A percentile compares a stretch with the other conserved stretches of the same genome.
Conservation (phyloP, 2,113 vertebrate genomes). For the Bos taurus region ARS-UCD2.0 NC_037357.1:48381501-48382000, state of each 20-base stretch:
- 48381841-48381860: not conserved
- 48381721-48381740: not conserved
- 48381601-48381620: too few relatives aligned
- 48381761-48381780: not conserved
- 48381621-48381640: too few relatives aligned
- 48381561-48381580: too few relatives aligned
- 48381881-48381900: not conserved
- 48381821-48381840: not conserved
- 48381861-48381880: not conserved
- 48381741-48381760: not conserved
- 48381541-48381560: not conserved
- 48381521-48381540: not conserved
- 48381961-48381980: not conserved
- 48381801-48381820: not conserved
- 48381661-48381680: not conserved
- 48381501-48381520: not conserved
- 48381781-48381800: not conserved
- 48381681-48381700: not conserved
- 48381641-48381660: too few relatives aligned
- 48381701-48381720: not conserved
- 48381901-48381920: not conserved
- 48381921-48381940: not conserved
- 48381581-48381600: too few relatives aligned
- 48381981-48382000: not conserved
- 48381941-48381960: not conserved